Conservation (phyloP, 2,797 vertebrate species). For the Semotilus atromaculatus region DNA sequence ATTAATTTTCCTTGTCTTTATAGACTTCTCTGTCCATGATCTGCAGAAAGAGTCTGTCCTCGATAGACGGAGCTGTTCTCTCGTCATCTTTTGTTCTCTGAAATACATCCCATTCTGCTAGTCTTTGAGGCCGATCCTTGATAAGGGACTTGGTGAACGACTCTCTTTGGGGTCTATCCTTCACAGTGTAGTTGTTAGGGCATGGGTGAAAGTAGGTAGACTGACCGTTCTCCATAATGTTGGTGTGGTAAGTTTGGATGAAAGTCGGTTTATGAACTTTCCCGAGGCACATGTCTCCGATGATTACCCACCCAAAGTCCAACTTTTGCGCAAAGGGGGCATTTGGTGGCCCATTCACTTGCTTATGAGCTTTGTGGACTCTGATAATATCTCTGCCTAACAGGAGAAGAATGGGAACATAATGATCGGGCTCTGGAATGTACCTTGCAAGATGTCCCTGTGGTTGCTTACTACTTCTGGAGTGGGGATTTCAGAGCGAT, state of each 20-base stretch:
- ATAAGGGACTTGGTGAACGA: background rate
- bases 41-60: constrained; percentile 11
- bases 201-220: background rate
- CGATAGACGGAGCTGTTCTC: background rate
- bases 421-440: background rate
- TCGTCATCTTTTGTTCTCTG: background rate
- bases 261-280: constrained; percentile 15
- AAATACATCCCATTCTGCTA: background rate
- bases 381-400: constrained; percentile 21
- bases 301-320: constrained; percentile 13
- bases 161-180: background rate
- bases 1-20: constrained; percentile 16
- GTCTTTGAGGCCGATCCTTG: background rate
- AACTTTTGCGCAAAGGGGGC: constrained; percentile 29
- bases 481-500: background rate
- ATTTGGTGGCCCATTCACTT: constrained; percentile 22
- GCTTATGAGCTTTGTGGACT: constrained; percentile 28
- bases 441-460: background rate
- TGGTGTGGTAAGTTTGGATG: background rate
- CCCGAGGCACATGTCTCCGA: constrained; percentile 15
- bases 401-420: constrained; percentile 10
- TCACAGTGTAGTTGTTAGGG: background rate
- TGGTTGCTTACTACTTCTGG: background rate
- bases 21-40: constrained; percentile 17
- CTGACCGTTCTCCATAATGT: constrained; percentile 12